Conservation (phyloP, 1,140 invertebrate genomes). For the Stenopsyche tienmushanensis region DNA sequence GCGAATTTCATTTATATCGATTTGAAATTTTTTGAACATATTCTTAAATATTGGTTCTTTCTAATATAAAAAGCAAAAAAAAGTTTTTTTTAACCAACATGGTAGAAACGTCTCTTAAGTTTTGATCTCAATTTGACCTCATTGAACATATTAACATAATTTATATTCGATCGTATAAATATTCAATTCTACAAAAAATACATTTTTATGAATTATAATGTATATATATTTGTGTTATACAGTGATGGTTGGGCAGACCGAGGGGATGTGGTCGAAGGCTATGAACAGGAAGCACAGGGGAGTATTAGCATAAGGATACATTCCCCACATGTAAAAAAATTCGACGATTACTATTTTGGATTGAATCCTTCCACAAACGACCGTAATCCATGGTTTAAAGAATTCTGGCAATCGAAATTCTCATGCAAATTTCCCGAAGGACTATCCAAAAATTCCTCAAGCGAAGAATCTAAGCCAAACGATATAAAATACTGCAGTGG, state of each 20-base stretch:
- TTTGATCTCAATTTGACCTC: too few relatives aligned
- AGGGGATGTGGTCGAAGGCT: conserved; percentile 69
- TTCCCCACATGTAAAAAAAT: conserved; percentile 66
- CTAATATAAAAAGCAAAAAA: too few relatives aligned
- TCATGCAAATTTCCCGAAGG: conserved; percentile 58
- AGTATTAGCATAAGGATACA: conserved; percentile 74
- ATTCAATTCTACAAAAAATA: too few relatives aligned
- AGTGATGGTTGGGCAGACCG: conserved; percentile 78
- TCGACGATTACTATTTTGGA: conserved; percentile 69
- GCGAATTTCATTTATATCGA: too few relatives aligned
- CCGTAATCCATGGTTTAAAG: conserved; percentile 75
- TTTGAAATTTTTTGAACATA: too few relatives aligned
- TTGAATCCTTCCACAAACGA: conserved; percentile 65
- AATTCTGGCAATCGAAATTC: conserved; percentile 75
- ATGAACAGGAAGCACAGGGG: conserved; percentile 70
- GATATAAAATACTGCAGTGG: conserved; percentile 30
- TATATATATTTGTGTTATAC: conserved; percentile 27
- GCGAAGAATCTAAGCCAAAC: not conserved
- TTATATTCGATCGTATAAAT: too few relatives aligned
- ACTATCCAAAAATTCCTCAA: too few relatives aligned
- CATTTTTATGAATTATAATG: too few relatives aligned
- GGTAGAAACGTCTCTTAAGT: too few relatives aligned
- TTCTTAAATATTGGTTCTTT: too few relatives aligned
- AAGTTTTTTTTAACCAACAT: too few relatives aligned
- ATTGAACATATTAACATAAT: too few relatives aligned